phyloP scores from a whole-genome alignment of 2,113 vertebrate genomes.

The Bos indicus region DNA sequence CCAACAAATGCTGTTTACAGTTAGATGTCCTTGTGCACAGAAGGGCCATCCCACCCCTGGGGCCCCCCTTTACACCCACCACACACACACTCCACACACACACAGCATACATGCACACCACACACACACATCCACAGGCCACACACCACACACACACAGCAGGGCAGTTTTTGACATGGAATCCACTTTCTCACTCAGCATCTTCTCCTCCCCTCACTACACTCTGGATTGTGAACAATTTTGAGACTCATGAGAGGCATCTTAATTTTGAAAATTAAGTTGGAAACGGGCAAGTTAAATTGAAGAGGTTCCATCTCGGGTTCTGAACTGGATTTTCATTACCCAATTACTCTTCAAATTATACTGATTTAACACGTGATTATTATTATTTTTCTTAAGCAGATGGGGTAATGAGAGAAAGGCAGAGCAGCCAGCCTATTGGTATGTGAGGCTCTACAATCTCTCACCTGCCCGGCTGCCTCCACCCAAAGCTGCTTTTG shows the following conservation, averaged over 20 bases:
- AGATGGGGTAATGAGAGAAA: background rate
- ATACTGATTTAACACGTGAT: slow-evolving; percentile 23
- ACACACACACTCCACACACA: background rate
- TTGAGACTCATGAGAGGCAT: slow-evolving; percentile 18
- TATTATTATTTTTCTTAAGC: background rate
- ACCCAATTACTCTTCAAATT: slow-evolving; percentile 46
- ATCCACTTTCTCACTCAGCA: background rate
- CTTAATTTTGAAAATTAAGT: slow-evolving; percentile 61
- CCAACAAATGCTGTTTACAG: background rate
- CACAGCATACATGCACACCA: too few species aligned
- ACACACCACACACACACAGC: too few species aligned
- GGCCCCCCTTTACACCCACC: too few species aligned
- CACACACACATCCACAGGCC: too few species aligned
- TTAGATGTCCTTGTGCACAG: background rate
- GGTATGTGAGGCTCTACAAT: fast-evolving
- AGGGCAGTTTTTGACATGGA: background rate
- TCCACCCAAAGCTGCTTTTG: background rate
- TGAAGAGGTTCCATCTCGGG: slow-evolving; percentile 30
- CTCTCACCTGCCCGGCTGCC: fast-evolving
- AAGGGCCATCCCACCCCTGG: background rate
- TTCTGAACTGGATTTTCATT: slow-evolving; percentile 35
- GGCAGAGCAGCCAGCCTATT: background rate
- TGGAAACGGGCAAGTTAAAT: slow-evolving; percentile 35
- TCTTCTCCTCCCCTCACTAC: background rate
- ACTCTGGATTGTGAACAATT: background rate